These are phyloP conservation scores for Guaruba guarouba DNA, from an alignment of 2,113 vertebrate genomes.

Conservation along the genomic window DNA sequence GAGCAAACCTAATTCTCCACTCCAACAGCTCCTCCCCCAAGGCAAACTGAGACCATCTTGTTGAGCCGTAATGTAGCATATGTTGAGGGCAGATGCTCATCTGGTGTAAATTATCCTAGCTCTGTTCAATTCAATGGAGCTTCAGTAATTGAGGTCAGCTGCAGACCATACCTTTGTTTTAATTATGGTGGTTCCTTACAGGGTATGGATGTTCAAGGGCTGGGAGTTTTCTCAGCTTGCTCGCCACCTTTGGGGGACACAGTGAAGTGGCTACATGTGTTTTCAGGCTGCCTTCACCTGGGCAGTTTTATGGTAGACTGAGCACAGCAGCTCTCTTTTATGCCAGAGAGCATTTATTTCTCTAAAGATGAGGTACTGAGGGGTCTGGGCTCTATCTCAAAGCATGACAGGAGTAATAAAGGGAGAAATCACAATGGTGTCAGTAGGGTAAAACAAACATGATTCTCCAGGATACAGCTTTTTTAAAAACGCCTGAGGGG, in stretches of 20 bases:
- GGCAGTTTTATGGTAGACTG: neutral
- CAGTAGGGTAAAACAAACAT: neutral
- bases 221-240: neutral
- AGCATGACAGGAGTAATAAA: neutral
- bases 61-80: conserved; percentile 22
- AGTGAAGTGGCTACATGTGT: neutral
- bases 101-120: conserved; percentile 23
- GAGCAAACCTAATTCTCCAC: neutral
- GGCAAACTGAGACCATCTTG: neutral
- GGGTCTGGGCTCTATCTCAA: neutral
- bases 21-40: neutral
- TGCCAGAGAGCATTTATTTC: neutral
- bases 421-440: neutral
- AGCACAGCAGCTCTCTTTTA: neutral
- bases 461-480: neutral
- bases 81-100: conserved; percentile 15
- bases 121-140: neutral
- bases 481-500: neutral
- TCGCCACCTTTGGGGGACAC: neutral
- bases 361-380: neutral
- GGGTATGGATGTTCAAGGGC: neutral
- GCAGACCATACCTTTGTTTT: neutral
- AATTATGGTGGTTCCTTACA: neutral
- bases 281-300: neutral
- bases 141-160: neutral